A percentile compares a stretch with the other conserved stretches of the same genome.
These are phyloP conservation scores for Seira sanloemensis DNA, from an alignment of 2,888 invertebrate species.

Conservation along the genomic window DNA sequence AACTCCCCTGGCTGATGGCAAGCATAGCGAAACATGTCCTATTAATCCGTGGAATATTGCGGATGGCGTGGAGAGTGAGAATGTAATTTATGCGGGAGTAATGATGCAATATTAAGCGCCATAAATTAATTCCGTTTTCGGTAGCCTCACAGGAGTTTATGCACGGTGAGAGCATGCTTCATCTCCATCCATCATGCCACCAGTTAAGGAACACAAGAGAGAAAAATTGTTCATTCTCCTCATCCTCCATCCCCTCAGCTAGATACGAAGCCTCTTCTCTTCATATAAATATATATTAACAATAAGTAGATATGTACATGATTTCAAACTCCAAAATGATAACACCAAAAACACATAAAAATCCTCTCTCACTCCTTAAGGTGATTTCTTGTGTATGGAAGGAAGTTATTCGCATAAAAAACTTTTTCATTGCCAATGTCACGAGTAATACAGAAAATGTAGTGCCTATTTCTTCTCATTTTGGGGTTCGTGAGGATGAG, in stretches of 20 bases:
- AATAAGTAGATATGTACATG: too few species aligned
- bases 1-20: too few species aligned
- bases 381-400: too few species aligned
- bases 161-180: slow-evolving; percentile 6
- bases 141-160: slow-evolving; percentile 12
- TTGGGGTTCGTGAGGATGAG: slow-evolving; percentile 12
- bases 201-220: slow-evolving; percentile 33
- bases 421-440: slow-evolving; percentile 4
- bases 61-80: neutral
- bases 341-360: neutral
- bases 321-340: neutral
- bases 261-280: too few species aligned
- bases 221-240: too few species aligned
- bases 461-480: neutral
- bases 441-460: neutral
- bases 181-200: slow-evolving; percentile 16
- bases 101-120: slow-evolving; percentile 12
- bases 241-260: too few species aligned
- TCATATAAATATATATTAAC: too few species aligned
- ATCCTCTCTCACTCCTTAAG: neutral
- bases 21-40: too few species aligned
- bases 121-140: slow-evolving; percentile 62
- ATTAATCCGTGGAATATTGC: too few species aligned
- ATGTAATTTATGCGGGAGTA: slow-evolving; percentile 2
- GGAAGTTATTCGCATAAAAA: too few species aligned